Evolutionary conservation across 2,113 vertebrate species (phyloP).

Genomic region (Charina bottae): DNA sequence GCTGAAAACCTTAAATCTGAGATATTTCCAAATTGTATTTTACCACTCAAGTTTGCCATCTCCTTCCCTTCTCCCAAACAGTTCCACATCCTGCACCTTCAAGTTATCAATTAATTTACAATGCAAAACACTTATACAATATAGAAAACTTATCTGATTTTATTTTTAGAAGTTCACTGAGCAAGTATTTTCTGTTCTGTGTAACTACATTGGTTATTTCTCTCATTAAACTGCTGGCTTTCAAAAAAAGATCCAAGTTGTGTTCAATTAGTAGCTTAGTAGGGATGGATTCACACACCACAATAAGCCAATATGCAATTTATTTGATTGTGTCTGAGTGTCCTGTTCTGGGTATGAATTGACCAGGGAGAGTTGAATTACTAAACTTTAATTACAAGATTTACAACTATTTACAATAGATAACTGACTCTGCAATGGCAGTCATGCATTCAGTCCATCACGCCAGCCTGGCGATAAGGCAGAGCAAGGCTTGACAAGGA

Average conservation of each 20-base stretch:
- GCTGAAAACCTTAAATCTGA: not conserved
- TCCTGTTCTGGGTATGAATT: no score
- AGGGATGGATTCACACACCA: not conserved
- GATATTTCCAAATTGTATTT: not conserved
- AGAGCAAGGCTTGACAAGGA: no score
- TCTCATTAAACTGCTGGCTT: not conserved
- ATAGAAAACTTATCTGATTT: not conserved
- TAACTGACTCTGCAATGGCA: no score
- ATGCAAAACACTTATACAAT: not conserved
- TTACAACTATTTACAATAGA: no score
- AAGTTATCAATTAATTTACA: not conserved
- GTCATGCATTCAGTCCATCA: no score
- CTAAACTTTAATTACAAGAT: no score
- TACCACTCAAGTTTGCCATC: not conserved
- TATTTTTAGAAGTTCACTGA: not conserved
- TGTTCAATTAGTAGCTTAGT: not conserved
- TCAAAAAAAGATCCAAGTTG: not conserved
- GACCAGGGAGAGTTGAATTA: no score
- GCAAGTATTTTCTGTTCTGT: not conserved
- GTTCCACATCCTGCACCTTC: not conserved
- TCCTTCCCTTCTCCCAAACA: not conserved
- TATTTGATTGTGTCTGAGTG: not conserved
- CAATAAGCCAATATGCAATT: not conserved
- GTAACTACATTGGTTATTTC: not conserved
- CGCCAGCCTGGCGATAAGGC: no score